These are phyloP conservation scores for Drosophila lacteicornis DNA, from an alignment of 1,140 invertebrate genomes.

Conservation along the genomic window DNA sequence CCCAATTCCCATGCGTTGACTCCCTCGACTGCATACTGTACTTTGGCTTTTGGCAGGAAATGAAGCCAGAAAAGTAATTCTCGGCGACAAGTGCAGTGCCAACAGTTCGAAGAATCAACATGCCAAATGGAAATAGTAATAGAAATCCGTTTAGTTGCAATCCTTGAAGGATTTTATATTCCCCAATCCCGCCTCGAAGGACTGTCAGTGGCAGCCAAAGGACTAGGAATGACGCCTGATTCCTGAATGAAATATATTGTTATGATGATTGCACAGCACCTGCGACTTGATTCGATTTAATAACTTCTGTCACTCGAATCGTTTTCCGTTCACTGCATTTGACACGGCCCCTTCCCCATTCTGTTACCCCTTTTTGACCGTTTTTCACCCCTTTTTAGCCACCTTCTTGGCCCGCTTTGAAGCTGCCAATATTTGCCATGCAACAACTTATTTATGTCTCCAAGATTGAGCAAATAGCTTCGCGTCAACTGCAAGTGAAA, in stretches of 20 bases:
- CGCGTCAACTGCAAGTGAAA: constrained; percentile 10
- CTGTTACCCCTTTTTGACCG: background rate
- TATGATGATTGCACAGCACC: constrained; percentile 74
- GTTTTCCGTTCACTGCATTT: constrained; percentile 19
- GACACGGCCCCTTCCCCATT: background rate
- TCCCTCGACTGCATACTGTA: background rate
- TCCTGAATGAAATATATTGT: constrained; percentile 43
- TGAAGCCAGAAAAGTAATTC: constrained; percentile 8
- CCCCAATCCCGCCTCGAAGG: background rate
- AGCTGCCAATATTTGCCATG: constrained; percentile 29
- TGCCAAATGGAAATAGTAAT: constrained; percentile 64
- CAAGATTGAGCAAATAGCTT: constrained; percentile 13
- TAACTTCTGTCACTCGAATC: constrained; percentile 66
- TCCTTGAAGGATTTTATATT: constrained; percentile 7
- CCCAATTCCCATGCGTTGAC: background rate
- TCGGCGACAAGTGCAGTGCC: constrained; percentile 63
- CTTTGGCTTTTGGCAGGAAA: background rate
- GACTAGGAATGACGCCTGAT: background rate
- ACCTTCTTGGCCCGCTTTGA: background rate
- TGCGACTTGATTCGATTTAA: constrained; percentile 76
- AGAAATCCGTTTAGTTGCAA: constrained; percentile 67
- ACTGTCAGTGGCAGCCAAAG: constrained; percentile 45
- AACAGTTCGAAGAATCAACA: constrained; percentile 68
- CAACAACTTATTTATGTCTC: constrained; percentile 8
- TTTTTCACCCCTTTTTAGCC: background rate